These are phyloP conservation scores for Cromileptes altivelis DNA, from an alignment of 2,113 vertebrate species.

Conservation along the genomic window DNA sequence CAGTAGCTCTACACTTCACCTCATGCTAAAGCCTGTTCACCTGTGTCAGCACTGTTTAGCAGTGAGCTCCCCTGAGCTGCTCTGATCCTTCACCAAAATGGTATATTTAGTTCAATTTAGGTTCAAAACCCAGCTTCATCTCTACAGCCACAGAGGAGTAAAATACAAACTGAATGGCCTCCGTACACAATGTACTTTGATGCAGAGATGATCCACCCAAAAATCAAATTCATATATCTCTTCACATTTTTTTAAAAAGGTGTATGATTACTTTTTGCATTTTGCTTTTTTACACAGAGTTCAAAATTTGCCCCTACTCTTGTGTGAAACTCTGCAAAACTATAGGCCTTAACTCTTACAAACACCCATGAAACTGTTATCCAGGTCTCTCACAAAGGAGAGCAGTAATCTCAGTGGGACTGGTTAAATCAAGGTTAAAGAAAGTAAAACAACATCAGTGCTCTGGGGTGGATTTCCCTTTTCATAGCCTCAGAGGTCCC, in stretches of 20 bases:
- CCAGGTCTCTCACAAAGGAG: neutral
- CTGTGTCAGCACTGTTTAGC: conserved; percentile 14
- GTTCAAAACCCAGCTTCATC: conserved; percentile 5
- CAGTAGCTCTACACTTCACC: conserved; percentile 1
- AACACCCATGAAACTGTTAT: conserved; percentile 2
- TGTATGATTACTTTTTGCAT: neutral
- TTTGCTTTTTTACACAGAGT: neutral
- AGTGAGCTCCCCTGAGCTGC: conserved; percentile 4
- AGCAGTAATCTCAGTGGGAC: conserved; percentile 3
- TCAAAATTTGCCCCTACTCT: neutral
- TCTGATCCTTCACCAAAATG: neutral
- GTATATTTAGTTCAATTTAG: neutral
- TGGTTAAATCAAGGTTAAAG: conserved; percentile 25
- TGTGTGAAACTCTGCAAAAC: neutral
- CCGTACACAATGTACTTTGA: neutral
- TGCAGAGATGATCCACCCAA: neutral
- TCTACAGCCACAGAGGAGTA: neutral
- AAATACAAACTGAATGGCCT: neutral
- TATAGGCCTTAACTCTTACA: neutral
- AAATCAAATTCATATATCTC: neutral
- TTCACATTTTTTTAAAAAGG: neutral
- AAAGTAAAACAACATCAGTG: conserved; percentile 33
- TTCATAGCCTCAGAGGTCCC: conserved; percentile 35
- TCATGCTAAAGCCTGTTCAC: neutral
- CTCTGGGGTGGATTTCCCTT: conserved; percentile 35